These are phyloP conservation scores for Terebella lapidaria DNA, from an alignment of 2,888 invertebrate species.

Conservation along the genomic window DNA sequence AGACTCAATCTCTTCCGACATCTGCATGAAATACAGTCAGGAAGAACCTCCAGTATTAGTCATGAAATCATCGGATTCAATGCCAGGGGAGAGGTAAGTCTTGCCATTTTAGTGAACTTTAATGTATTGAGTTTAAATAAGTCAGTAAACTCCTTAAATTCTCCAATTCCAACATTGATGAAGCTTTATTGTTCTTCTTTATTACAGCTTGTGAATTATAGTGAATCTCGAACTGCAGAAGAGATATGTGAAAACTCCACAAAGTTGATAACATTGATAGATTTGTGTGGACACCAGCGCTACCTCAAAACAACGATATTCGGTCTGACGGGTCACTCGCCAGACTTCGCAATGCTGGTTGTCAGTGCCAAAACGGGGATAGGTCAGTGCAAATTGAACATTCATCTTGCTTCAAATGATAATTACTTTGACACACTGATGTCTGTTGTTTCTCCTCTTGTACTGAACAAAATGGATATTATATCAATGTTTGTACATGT, in stretches of 20 bases:
- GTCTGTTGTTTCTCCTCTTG: too few relatives aligned
- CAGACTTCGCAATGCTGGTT: slow-evolving; percentile 84
- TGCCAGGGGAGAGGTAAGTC: slow-evolving; percentile 45
- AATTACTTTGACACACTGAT: not conserved
- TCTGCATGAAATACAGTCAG: slow-evolving; percentile 89
- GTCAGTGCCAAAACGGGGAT: slow-evolving; percentile 72
- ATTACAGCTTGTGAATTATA: slow-evolving; percentile 72
- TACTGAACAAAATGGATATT: too few relatives aligned
- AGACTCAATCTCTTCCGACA: slow-evolving; percentile 89
- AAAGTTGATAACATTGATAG: slow-evolving; percentile 83
- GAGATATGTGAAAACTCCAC: slow-evolving; percentile 89
- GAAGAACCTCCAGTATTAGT: slow-evolving; percentile 89
- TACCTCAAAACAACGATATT: slow-evolving; percentile 92
- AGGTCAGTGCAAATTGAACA: too few relatives aligned
- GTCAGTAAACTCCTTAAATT: too few relatives aligned
- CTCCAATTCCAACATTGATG: too few relatives aligned
- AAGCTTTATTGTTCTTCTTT: too few relatives aligned
- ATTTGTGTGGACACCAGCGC: slow-evolving; percentile 92
- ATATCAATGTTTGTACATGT: too few relatives aligned
- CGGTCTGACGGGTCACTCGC: slow-evolving; percentile 87
- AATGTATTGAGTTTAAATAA: too few relatives aligned
- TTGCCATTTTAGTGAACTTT: too few relatives aligned
- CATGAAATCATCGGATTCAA: slow-evolving; percentile 97
- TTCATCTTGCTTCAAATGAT: too few relatives aligned
- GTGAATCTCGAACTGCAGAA: slow-evolving; percentile 83